Base-by-base conservation (phyloP, 1,140 invertebrate species). In the Macrosteles quadrilineatus region DNA sequence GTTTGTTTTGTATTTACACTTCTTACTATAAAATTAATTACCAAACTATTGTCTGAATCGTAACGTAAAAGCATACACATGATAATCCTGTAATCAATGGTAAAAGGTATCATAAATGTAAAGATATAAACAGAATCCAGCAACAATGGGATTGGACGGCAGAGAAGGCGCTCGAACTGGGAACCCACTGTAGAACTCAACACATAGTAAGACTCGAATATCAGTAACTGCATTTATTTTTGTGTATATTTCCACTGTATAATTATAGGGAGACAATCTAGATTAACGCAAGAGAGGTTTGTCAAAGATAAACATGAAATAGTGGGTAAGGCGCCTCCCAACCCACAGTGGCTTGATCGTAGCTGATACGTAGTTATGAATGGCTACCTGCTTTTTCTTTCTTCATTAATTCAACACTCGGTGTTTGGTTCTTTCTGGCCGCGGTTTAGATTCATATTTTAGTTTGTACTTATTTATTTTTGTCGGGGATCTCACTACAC, bases 231-330 rank as follows among this genome's bases (percentile, higher is more conserved):
- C 55, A 30, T 59, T 59, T 59, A 59, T 59, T 59, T 59, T 59
- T 59, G 55, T 59, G 55, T 59, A 59, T 59, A 59, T 59, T 59
- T 59, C 55, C 55, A 59, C 55, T 59, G 55, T 59, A 30, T 59
- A 59, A 59, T 59, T 59, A 59, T 23, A 59, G 55, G 55, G 55
- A 23, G 55, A 23, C 47, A 59, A 59, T 59, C 55, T 59, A 59
- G 55, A 59, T 59, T 4, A 59, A 59, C 23, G 55, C 55, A n/a
- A 19, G 6, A 59, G 55, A 59, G 27, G 55, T 59, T 59, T 59
- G 55, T 59, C 55, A 59, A 59, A 59, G 55, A 59, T 59, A 59
- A 59, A 59, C 23, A 59, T 59, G 55, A 59, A 59, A 59, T 59
- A 59, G 55, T 59, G 55, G 55, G 25, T 23, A 36, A 9, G 27